A percentile compares a stretch with the other conserved stretches of the same genome.
Conservation (phyloP, 2,888 invertebrate genomes). For the Creontiades dilutus region DNA sequence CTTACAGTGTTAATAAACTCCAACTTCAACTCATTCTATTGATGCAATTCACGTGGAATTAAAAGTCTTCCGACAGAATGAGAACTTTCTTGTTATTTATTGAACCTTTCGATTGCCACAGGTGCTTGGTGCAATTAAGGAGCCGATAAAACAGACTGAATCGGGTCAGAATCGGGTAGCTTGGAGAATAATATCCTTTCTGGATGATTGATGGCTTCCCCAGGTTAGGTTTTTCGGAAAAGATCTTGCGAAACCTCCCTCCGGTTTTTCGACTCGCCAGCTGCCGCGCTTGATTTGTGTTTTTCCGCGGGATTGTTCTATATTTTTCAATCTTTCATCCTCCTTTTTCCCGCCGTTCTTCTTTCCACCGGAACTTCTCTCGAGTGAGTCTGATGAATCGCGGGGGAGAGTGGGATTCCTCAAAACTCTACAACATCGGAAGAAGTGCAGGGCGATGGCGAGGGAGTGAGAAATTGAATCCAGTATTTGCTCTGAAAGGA, state of each 20-base stretch:
- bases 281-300: constrained; percentile 40
- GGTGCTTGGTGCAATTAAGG: not conserved
- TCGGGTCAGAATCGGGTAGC: constrained; percentile 1
- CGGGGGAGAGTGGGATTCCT: not conserved
- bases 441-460: too few species aligned
- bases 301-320: constrained; percentile 12
- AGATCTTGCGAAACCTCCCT: not conserved
- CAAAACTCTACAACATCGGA: not conserved
- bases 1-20: too few species aligned
- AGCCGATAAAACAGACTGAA: not conserved
- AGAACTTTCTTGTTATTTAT: not conserved
- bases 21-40: too few species aligned
- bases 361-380: not conserved
- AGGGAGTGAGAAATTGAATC: too few species aligned
- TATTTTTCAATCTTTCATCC: constrained; percentile 29
- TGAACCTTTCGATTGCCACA: not conserved
- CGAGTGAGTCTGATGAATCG: not conserved
- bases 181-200: constrained; percentile 8
- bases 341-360: not conserved
- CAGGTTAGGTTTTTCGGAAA: constrained; percentile 11
- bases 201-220: constrained; percentile 32
- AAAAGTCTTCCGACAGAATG: not conserved
- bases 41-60: too few species aligned
- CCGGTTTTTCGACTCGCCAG: constrained; percentile 11
- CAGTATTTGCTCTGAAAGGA: too few species aligned